Evolutionary conservation across 1,140 invertebrate species (phyloP).

Genomic region (Proctacanthus coquilletti): DNA sequence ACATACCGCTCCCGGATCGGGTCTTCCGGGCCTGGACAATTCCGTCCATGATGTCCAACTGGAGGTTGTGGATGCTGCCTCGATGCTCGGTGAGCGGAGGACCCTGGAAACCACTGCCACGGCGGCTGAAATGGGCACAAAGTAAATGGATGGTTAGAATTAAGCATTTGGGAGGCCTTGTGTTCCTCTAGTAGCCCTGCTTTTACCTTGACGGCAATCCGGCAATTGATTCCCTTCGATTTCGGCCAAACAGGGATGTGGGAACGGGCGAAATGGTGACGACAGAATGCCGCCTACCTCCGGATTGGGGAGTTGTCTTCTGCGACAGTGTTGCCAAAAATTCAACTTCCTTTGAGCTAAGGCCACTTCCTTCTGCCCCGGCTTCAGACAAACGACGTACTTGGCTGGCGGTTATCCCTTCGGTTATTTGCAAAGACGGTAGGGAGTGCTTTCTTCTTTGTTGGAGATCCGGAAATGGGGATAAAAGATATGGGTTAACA

Average conservation of each 20-base stretch:
- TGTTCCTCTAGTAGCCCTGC: no score
- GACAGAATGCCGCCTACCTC: constrained; percentile 62
- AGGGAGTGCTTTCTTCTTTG: constrained; percentile 62
- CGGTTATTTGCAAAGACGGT: constrained; percentile 62
- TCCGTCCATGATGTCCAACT: constrained; percentile 74
- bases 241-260: constrained; percentile 52
- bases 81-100: constrained; percentile 48
- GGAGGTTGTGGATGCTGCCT: constrained; percentile 63
- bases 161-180: no score
- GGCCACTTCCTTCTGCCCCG: constrained; percentile 48
- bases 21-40: constrained; percentile 64
- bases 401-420: constrained; percentile 69
- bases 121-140: constrained; percentile 26
- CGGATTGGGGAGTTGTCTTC: constrained; percentile 36
- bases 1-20: constrained; percentile 24
- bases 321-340: constrained; percentile 46
- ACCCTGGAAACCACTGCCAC: constrained; percentile 29
- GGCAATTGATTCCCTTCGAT: constrained; percentile 64
- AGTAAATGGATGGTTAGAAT: no score
- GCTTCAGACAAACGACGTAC: constrained; percentile 61
- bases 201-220: constrained; percentile 37
- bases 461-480: constrained; percentile 49
- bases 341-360: constrained; percentile 52
- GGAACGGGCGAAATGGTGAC: constrained; percentile 68
- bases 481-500: constrained; percentile 60